Percentiles rank a stretch among this genome's conserved stretches.
Evolutionary conservation across 2,113 vertebrate genomes (phyloP).

Genomic region (Chamaetylas fuelleborni): DNA sequence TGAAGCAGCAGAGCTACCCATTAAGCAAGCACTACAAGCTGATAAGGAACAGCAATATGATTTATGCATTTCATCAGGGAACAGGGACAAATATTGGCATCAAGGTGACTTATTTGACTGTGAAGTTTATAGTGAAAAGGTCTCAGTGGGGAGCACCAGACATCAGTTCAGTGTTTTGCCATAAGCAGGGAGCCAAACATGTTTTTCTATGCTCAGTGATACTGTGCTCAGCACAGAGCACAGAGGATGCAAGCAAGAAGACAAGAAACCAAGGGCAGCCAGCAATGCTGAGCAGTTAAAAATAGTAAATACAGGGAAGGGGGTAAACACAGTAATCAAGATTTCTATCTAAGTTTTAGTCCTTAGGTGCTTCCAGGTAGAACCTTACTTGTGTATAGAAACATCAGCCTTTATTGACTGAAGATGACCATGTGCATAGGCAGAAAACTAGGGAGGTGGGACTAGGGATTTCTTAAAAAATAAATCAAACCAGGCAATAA

Average conservation of each 20-base stretch:
- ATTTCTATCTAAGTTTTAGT: not conserved
- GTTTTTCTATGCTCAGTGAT: not conserved
- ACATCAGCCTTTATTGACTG: not conserved
- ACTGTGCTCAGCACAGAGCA: not conserved
- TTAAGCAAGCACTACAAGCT: conserved; percentile 2
- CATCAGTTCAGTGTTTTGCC: not conserved
- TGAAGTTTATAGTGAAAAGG: not conserved
- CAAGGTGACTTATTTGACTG: conserved; percentile 55
- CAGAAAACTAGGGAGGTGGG: not conserved
- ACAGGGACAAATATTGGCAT: conserved; percentile 21
- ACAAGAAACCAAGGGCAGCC: not conserved
- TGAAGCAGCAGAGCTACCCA: conserved; percentile 54
- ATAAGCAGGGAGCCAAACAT: not conserved
- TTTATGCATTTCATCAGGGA: conserved; percentile 36
- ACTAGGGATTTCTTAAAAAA: not conserved
- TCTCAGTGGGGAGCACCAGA: not conserved
- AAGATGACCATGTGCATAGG: not conserved
- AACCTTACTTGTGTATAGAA: not conserved
- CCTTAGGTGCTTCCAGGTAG: not conserved
- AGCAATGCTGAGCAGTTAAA: not conserved
- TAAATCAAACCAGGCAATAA: not conserved
- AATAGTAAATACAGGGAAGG: not conserved
- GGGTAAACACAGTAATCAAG: not conserved
- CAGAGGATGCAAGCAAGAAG: not conserved
- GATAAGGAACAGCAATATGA: conserved; percentile 48